Evolutionary conservation across 1,140 invertebrate species (phyloP), one percentile per base, ranked within the genome.

Genomic region (Leptinotarsa undecemlineata): DNA sequence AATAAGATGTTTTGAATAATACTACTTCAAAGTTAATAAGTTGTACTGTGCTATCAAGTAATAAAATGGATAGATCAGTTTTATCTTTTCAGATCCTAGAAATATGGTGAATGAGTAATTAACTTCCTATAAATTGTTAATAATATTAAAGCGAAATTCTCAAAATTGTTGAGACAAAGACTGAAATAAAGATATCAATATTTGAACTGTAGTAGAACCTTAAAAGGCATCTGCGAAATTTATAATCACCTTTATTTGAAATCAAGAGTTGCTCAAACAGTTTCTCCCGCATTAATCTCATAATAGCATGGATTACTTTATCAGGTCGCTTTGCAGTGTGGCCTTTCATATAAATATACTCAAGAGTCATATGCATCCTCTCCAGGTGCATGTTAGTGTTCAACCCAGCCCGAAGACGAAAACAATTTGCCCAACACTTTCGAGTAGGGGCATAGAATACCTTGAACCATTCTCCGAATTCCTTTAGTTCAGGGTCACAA

Each of bases 381-480:
- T 77, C 74, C 23, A 77, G 15, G 48, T 77, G 63, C 76, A 77
- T 75, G 23, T 73, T 76, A 4, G 63, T 76, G 48, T 73, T 73
- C 13, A 76, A 15, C n/a, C 74, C 74, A 66, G 19, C 21, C n/a
- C 48, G 2, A 4, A 69, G 8, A 48, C 76, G 15, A 68, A 66
- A 77, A 42, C 76, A 77, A 47, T 72, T 75, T 14, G 75, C 75
- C 75, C 75, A 76, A 14, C 48, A 19, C 17, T 70, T 23, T 42
- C 33, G 33, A 42, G 33, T 42, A 42, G 33, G 33, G 8, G 33
- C 33, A 42, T 42, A 42, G 33, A 42, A 42, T 42, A 11, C 8
- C 8, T 42, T 51, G 42, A 23, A 19, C 48, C 67, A 26, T 20
- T 17, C 17, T 19, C 23, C 17, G 3, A 72, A 63, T 72, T n/a